Conservation (phyloP, 2,113 vertebrate species). For the Perca flavescens region DNA sequence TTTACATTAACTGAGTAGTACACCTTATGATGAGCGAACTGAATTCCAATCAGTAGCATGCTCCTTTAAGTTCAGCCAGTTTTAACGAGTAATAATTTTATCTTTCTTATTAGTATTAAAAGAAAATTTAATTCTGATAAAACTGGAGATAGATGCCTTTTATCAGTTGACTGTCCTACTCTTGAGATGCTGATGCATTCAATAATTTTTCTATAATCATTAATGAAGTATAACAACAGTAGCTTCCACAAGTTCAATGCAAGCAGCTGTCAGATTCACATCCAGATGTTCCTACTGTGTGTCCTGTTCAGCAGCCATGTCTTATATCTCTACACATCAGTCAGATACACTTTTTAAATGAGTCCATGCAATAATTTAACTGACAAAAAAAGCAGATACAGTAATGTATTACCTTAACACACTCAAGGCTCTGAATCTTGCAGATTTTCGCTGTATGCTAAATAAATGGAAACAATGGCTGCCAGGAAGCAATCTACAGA, state of each 20-base stretch:
- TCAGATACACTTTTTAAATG: not conserved
- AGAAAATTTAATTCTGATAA: not conserved
- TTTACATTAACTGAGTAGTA: too few relatives aligned
- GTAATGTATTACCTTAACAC: too few relatives aligned
- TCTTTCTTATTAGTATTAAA: too few relatives aligned
- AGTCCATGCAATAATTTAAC: not conserved
- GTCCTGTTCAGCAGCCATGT: not conserved
- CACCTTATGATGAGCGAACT: too few relatives aligned
- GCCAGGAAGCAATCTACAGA: not conserved
- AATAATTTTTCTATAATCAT: not conserved
- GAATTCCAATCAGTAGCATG: too few relatives aligned
- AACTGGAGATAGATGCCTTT: not conserved
- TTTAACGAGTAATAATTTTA: too few relatives aligned
- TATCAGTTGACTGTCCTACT: too few relatives aligned
- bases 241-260: not conserved
- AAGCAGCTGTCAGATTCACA: not conserved
- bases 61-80: too few relatives aligned
- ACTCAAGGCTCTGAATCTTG: too few relatives aligned
- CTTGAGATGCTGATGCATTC: not conserved
- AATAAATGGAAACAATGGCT: not conserved
- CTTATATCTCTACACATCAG: not conserved
- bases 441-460: not conserved
- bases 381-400: not conserved
- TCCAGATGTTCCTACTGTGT: not conserved
- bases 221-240: not conserved